Evolutionary conservation across 2,113 vertebrate species (phyloP).

Genomic region (Oreotrochilus melanogaster): DNA sequence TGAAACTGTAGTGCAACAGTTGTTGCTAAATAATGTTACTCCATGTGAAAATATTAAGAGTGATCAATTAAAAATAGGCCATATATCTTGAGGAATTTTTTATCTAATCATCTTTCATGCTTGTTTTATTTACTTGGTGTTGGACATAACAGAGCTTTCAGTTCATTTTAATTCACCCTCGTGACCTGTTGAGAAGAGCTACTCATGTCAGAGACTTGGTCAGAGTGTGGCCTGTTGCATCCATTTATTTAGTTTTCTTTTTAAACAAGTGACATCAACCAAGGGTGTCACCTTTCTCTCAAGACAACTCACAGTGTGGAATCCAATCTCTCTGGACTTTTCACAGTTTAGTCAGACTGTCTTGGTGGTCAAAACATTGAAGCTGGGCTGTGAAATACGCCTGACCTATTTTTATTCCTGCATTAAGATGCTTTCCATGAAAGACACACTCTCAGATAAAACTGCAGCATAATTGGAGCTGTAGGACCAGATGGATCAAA

Average conservation of each 20-base stretch:
- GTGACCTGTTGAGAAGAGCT: background rate
- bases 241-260: background rate
- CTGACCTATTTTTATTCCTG: conserved; percentile 14
- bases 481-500: background rate
- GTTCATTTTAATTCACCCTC: background rate
- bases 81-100: background rate
- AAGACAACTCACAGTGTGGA: background rate
- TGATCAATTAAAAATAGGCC: background rate
- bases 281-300: background rate
- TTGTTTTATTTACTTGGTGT: background rate
- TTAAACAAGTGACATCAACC: background rate
- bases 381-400: background rate
- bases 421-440: background rate
- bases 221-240: background rate
- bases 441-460: background rate
- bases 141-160: background rate
- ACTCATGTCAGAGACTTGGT: background rate
- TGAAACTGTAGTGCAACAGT: conserved; percentile 6
- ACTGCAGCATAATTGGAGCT: background rate
- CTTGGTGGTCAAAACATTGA: background rate
- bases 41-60: background rate
- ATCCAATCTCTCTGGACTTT: background rate
- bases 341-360: background rate
- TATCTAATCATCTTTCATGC: background rate
- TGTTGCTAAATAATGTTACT: conserved; percentile 24